Evolutionary conservation across 2,113 vertebrate genomes (phyloP).

Genomic region (Thalassoma bifasciatum): DNA sequence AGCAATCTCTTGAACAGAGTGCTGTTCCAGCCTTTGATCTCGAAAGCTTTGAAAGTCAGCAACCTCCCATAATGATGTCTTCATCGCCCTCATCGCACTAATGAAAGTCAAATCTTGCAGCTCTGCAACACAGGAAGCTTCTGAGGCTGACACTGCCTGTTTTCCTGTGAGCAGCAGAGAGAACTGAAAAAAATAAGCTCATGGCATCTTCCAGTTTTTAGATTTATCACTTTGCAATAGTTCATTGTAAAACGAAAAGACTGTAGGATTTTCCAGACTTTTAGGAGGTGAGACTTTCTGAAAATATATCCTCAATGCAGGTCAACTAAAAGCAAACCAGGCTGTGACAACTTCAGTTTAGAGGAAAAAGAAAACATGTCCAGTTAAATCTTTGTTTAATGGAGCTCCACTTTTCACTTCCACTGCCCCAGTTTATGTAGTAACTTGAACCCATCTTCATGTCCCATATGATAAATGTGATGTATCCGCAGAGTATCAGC

Average conservation of each 20-base stretch:
- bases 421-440: neutral
- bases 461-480: neutral
- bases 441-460: neutral
- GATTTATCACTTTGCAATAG: neutral
- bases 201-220: neutral
- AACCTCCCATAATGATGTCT: slow-evolving; percentile 45
- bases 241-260: neutral
- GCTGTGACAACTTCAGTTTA: no score
- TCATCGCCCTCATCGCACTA: slow-evolving; percentile 36
- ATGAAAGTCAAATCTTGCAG: slow-evolving; percentile 18
- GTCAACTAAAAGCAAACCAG: no score
- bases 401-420: neutral
- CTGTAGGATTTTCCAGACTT: no score
- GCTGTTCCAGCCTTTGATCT: slow-evolving; percentile 35
- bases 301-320: no score
- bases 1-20: slow-evolving; percentile 34
- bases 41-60: slow-evolving; percentile 45
- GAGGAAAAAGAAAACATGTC: no score
- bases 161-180: slow-evolving; percentile 8
- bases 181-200: neutral
- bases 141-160: slow-evolving; percentile 2
- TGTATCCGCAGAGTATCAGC: neutral
- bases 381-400: no score
- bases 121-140: slow-evolving; percentile 8
- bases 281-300: no score